Evolutionary conservation across 2,797 vertebrate genomes (phyloP).

Genomic region (Cossypha caffra): DNA sequence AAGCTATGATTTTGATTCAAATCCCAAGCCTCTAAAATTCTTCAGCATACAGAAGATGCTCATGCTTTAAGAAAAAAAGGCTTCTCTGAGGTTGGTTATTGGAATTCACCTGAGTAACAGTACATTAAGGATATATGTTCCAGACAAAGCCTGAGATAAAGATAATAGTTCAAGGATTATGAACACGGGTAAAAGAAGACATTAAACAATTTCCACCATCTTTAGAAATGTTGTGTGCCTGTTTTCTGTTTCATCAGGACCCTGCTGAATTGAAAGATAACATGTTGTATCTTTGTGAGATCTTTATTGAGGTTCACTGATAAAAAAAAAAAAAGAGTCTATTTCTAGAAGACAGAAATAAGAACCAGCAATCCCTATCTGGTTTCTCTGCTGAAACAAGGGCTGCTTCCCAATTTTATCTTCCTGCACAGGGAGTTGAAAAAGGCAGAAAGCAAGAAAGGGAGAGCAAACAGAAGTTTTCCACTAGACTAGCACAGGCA

Average conservation of each 20-base stretch:
- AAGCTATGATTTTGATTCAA: not conserved
- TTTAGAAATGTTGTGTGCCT: not conserved
- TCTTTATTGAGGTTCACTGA: not conserved
- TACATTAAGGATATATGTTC: not conserved
- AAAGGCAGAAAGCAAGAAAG: not conserved
- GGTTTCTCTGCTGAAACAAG: not conserved
- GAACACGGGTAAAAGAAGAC: not conserved
- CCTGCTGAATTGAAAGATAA: not conserved
- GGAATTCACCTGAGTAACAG: not conserved
- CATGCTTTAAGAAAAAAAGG: not conserved
- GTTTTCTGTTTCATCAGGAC: not conserved
- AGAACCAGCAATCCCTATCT: not conserved
- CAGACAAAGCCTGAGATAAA: not conserved
- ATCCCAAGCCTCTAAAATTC: not conserved
- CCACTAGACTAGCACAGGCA: not conserved
- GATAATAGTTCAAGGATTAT: not conserved
- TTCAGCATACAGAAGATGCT: not conserved
- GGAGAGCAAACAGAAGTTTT: not conserved
- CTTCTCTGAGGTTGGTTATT: not conserved
- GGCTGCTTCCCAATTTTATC: not conserved
- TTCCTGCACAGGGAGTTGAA: not conserved
- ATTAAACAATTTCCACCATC: not conserved
- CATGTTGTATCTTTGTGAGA: not conserved
- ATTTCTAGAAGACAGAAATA: not conserved
- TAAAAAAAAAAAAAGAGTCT: not conserved